phyloP scores from a whole-genome alignment of 2,113 vertebrate genomes.

The Equus quagga region DNA sequence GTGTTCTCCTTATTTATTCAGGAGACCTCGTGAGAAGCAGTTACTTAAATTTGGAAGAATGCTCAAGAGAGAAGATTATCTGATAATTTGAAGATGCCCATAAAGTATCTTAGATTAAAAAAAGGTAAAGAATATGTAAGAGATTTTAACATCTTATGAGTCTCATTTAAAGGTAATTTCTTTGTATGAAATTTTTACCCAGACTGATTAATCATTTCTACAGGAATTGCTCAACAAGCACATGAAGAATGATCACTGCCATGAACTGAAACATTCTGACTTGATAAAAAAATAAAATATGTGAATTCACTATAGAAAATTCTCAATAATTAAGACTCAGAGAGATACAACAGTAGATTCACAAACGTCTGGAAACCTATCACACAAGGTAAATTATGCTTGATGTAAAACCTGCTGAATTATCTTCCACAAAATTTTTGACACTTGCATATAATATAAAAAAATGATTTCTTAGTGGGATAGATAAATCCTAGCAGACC shows the following conservation, averaged over 20 bases:
- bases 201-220: slow-evolving; percentile 34
- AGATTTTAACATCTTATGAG: slow-evolving; percentile 35
- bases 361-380: not conserved
- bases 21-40: not conserved
- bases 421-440: not conserved
- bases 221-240: not conserved
- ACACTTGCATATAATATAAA: not conserved
- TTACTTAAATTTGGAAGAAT: slow-evolving; percentile 23
- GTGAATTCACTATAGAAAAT: not conserved
- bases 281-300: not conserved
- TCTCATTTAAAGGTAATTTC: slow-evolving; percentile 55
- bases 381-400: not conserved
- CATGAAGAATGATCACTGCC: not conserved
- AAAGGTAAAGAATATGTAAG: slow-evolving; percentile 10
- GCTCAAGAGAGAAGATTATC: slow-evolving; percentile 54
- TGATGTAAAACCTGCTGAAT: not conserved
- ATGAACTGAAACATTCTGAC: slow-evolving; percentile 32
- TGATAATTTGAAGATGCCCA: slow-evolving; percentile 54
- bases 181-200: slow-evolving; percentile 33
- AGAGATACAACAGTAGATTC: not conserved
- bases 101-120: slow-evolving; percentile 25
- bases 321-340: not conserved
- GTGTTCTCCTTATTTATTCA: slow-evolving; percentile 52
- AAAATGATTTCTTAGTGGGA: not conserved
- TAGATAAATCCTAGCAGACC: not conserved